Percentiles rank a stretch among this genome's conserved stretches.
Conservation (phyloP, 2,797 vertebrate species). For the Pseudochromis fuscus region DNA sequence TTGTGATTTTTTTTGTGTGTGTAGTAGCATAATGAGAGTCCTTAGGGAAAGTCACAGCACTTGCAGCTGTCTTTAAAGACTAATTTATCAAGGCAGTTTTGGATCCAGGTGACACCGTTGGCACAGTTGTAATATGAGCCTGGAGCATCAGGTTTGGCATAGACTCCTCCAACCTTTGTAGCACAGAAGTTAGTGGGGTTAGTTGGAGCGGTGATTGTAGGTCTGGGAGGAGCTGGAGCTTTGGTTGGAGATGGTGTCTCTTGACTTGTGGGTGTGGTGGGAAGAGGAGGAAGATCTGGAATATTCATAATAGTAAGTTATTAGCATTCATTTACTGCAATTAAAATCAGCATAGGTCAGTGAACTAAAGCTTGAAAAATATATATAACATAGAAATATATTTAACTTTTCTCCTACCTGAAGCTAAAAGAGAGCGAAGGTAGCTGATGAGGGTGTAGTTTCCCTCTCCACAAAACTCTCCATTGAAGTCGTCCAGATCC, state of each 20-base stretch:
- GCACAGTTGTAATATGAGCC: conserved; percentile 74
- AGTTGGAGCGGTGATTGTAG: neutral
- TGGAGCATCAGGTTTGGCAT: conserved; percentile 58
- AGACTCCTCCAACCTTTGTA: conserved; percentile 49
- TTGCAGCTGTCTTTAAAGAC: conserved; percentile 69
- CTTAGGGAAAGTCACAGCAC: conserved; percentile 73
- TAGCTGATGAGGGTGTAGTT: conserved; percentile 74
- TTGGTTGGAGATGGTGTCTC: neutral
- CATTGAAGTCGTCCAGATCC: conserved; percentile 83
- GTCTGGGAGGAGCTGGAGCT: conserved; percentile 5
- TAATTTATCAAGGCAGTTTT: conserved; percentile 58
- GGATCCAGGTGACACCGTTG: conserved; percentile 46
- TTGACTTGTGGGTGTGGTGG: conserved; percentile 1
- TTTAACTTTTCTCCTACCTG: conserved; percentile 36
- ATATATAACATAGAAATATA: too few species aligned
- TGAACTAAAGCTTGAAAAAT: neutral
- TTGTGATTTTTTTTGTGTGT: neutral
- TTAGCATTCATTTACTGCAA: neutral
- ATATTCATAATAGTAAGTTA: neutral
- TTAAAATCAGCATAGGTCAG: neutral
- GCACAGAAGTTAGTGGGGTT: conserved; percentile 67
- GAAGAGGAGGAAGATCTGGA: conserved; percentile 49
- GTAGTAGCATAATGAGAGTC: neutral
- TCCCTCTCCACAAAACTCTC: conserved; percentile 80
- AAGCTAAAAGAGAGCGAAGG: conserved; percentile 67